phyloP scores from a whole-genome alignment of 2,113 vertebrate genomes.

The Plestiodon gilberti region DNA sequence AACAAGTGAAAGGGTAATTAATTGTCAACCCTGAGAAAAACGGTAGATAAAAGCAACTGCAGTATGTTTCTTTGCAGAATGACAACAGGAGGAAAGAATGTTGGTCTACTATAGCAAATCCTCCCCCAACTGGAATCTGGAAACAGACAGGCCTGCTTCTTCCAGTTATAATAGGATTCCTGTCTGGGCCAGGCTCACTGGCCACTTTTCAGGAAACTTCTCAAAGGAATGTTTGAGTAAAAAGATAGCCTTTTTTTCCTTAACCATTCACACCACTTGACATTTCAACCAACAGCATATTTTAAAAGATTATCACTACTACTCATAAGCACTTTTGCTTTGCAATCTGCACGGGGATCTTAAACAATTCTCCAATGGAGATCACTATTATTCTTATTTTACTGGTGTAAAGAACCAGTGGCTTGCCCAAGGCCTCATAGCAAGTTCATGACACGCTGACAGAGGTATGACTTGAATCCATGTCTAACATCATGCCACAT shows the following conservation, averaged over 20 bases:
- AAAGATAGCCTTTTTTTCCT: not conserved
- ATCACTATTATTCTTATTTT: not conserved
- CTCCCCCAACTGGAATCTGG: slow-evolving; percentile 66
- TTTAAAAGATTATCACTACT: not conserved
- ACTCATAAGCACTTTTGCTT: not conserved
- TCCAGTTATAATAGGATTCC: slow-evolving; percentile 38
- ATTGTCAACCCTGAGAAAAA: slow-evolving; percentile 24
- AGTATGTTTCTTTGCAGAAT: not conserved
- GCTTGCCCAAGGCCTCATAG: not conserved
- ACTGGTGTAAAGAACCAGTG: not conserved
- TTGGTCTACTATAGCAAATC: slow-evolving; percentile 48
- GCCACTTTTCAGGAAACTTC: slow-evolving; percentile 23
- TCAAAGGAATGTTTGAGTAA: not conserved
- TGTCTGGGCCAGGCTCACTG: slow-evolving; percentile 3
- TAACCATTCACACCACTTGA: not conserved
- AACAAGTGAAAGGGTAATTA: not conserved
- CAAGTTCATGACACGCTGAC: not conserved
- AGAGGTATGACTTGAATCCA: not conserved
- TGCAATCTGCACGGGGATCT: not conserved
- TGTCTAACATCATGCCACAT: not conserved
- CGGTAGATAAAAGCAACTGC: slow-evolving; percentile 39
- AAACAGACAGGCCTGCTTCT: slow-evolving; percentile 47
- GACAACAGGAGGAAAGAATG: slow-evolving; percentile 44
- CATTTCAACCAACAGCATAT: not conserved
- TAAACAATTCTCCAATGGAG: not conserved